Evolutionary conservation across 1,140 invertebrate genomes (phyloP).

Genomic region (Drosophila pruinosa): DNA sequence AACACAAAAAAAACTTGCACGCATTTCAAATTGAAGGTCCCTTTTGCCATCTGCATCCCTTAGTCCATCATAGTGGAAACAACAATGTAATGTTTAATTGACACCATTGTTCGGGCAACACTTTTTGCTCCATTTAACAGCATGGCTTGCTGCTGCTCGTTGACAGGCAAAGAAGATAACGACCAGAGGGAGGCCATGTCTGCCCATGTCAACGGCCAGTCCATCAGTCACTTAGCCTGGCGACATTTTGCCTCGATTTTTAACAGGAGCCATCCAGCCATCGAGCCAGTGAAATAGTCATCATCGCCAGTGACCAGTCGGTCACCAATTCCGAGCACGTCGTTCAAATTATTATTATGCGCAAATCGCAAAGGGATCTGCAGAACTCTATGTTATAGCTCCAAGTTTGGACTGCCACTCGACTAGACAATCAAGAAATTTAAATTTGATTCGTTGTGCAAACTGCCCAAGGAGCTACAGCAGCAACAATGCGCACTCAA

Average conservation of each 20-base stretch:
- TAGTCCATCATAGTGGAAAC: slow-evolving; percentile 47
- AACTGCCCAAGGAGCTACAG: slow-evolving; percentile 59
- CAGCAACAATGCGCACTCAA: slow-evolving; percentile 63
- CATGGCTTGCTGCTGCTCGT: slow-evolving; percentile 68
- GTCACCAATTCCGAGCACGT: slow-evolving; percentile 76
- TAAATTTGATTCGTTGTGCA: slow-evolving; percentile 80
- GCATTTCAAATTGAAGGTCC: slow-evolving; percentile 63
- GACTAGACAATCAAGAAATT: slow-evolving; percentile 80
- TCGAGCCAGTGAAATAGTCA: slow-evolving; percentile 21
- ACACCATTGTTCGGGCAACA: slow-evolving; percentile 78
- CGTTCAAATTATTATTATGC: slow-evolving; percentile 81
- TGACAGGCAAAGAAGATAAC: slow-evolving; percentile 62
- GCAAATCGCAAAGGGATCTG: slow-evolving; percentile 80
- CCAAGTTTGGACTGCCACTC: slow-evolving; percentile 67
- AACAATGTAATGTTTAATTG: slow-evolving; percentile 80
- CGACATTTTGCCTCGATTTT: slow-evolving; percentile 59
- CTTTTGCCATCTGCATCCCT: slow-evolving; percentile 37
- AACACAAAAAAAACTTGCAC: slow-evolving; percentile 28
- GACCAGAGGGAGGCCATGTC: slow-evolving; percentile 3
- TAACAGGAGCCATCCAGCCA: slow-evolving; percentile 14
- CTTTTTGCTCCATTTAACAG: slow-evolving; percentile 80
- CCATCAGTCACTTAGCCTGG: slow-evolving; percentile 67
- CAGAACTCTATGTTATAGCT: slow-evolving; percentile 45
- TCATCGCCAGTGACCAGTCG: slow-evolving; percentile 61
- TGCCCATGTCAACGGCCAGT: slow-evolving; percentile 49